A percentile compares a stretch with the other conserved stretches of the same genome.
These are phyloP conservation scores for Drosophila repleta DNA, from an alignment of 1,140 invertebrate species.

Conservation along the genomic window DNA sequence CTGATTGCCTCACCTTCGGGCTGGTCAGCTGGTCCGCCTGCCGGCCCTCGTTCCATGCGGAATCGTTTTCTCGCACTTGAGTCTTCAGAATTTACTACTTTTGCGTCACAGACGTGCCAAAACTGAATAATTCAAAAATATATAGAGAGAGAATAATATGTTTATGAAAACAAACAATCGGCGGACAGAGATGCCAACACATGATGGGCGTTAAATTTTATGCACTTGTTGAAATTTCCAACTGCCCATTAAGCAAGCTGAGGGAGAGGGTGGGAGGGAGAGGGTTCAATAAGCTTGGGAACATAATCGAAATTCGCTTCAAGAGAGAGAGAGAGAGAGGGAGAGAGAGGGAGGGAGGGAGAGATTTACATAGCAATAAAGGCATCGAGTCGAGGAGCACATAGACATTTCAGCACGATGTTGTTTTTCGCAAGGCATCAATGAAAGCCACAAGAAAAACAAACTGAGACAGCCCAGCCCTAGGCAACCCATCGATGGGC, in stretches of 20 bases:
- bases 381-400: background rate
- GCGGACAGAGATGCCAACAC: conserved; percentile 43
- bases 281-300: conserved; percentile 13
- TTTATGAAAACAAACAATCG: conserved; percentile 75
- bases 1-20: too few relatives aligned
- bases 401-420: conserved; percentile 28
- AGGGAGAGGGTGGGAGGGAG: background rate
- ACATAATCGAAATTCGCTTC: conserved; percentile 32
- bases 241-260: conserved; percentile 41
- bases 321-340: background rate
- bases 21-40: too few relatives aligned
- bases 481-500: conserved; percentile 24
- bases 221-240: conserved; percentile 62
- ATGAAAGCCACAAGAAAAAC: conserved; percentile 26
- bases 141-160: conserved; percentile 59
- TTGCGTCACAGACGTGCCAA: conserved; percentile 65
- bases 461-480: background rate
- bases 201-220: conserved; percentile 73
- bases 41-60: too few relatives aligned
- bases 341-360: background rate
- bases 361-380: conserved; percentile 15
- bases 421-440: conserved; percentile 18
- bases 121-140: conserved; percentile 71
- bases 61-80: conserved; percentile 65
- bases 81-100: conserved; percentile 61